These are phyloP conservation scores for Zygogramma bicolorata DNA, from an alignment of 2,888 invertebrate species.

Conservation along the genomic window DNA sequence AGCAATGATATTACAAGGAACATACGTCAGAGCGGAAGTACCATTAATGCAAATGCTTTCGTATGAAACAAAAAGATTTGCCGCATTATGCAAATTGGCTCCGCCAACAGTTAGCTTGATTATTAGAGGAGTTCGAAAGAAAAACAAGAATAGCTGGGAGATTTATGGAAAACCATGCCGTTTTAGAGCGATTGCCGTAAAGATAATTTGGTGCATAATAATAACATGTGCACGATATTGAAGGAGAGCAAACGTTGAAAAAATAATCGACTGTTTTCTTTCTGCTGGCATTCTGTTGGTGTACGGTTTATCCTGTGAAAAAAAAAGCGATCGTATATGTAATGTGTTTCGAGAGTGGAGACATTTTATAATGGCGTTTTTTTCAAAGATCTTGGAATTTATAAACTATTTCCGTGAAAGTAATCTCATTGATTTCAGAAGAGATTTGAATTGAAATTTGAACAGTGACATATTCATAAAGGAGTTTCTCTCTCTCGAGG, in stretches of 20 bases:
- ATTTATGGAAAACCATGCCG: constrained; percentile 30
- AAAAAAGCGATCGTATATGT: too few relatives aligned
- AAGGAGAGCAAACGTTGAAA: background rate
- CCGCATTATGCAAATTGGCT: constrained; percentile 34
- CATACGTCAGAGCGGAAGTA: constrained; percentile 24
- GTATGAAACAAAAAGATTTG: constrained; percentile 32
- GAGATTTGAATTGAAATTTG: too few relatives aligned
- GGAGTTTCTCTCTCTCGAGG: too few relatives aligned
- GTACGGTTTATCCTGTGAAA: background rate
- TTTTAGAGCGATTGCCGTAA: constrained; percentile 12
- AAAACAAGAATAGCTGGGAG: constrained; percentile 25
- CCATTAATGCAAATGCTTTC: constrained; percentile 30
- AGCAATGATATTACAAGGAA: constrained; percentile 3
- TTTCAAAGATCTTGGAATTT: too few relatives aligned
- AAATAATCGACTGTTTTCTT: background rate
- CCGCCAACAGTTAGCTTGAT: constrained; percentile 33
- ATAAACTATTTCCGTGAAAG: too few relatives aligned
- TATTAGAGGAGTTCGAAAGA: constrained; percentile 25
- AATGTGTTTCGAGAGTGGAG: too few relatives aligned
- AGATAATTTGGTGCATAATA: constrained; percentile 10
- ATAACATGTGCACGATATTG: constrained; percentile 8
- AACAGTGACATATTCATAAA: too few relatives aligned
- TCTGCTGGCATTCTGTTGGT: background rate
- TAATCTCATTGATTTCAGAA: too few relatives aligned
- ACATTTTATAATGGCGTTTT: too few relatives aligned